phyloP scores from a whole-genome alignment of 2,797 vertebrate species.

The Rhynchotus rufescens region DNA sequence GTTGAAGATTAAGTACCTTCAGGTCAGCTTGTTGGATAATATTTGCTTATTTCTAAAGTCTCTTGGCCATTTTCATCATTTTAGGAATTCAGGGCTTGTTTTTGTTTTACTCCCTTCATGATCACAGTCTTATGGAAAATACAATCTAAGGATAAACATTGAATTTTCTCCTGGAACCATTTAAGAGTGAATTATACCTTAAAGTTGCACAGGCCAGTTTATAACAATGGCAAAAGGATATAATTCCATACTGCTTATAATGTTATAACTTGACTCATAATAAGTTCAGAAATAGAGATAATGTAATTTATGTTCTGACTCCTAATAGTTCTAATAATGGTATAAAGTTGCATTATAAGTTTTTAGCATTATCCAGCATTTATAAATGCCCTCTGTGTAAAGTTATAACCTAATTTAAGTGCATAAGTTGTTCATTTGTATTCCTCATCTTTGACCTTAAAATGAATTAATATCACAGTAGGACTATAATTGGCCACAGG shows the following conservation, averaged over 20 bases:
- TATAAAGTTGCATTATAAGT: not conserved
- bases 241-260: not conserved
- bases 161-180: not conserved
- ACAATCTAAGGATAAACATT: not conserved
- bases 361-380: not conserved
- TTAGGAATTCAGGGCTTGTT: not conserved
- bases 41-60: not conserved
- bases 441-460: not conserved
- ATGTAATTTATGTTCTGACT: not conserved
- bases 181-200: not conserved
- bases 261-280: not conserved
- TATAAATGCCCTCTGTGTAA: not conserved
- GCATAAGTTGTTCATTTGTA: not conserved
- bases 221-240: not conserved
- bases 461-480: not conserved
- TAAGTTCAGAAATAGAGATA: not conserved
- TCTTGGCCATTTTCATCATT: not conserved
- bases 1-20: not conserved
- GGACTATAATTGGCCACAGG: not conserved
- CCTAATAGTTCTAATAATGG: not conserved
- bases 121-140: not conserved
- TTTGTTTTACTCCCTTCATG: not conserved
- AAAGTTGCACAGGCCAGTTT: not conserved
- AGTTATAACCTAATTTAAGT: not conserved
- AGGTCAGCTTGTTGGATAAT: not conserved